Evolutionary conservation across 2,797 vertebrate species (phyloP).

Genomic region (Centroberyx gerrardi): DNA sequence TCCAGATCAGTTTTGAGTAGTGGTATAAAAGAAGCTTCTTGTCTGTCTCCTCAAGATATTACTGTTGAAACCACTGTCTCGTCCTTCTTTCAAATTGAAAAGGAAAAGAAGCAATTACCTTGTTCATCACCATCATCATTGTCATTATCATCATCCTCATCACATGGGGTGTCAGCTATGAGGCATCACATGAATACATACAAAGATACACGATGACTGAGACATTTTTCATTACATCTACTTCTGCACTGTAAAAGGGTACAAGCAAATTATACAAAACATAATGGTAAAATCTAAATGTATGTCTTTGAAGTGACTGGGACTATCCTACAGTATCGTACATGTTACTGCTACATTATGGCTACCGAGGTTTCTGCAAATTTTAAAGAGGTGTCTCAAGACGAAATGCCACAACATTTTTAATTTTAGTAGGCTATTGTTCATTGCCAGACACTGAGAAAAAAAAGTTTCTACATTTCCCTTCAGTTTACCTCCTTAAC

Average conservation of each 20-base stretch:
- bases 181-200: conserved; percentile 40
- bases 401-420: background rate
- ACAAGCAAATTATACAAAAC: background rate
- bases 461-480: background rate
- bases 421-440: conserved; percentile 13
- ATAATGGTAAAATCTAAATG: background rate
- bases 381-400: background rate
- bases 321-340: background rate
- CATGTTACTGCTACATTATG: background rate
- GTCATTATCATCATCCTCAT: conserved; percentile 47
- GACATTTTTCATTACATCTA: background rate
- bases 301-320: background rate
- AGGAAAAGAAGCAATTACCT: conserved; percentile 50
- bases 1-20: background rate
- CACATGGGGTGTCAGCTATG: conserved; percentile 55
- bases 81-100: conserved; percentile 41
- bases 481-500: background rate
- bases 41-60: background rate
- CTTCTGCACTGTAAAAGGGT: background rate
- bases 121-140: conserved; percentile 39
- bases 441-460: conserved; percentile 3
- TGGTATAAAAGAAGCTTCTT: background rate
- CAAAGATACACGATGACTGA: conserved; percentile 8
- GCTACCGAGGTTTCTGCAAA: background rate
- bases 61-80: conserved; percentile 36